These are phyloP conservation scores for Carposina sasakii DNA, from an alignment of 1,140 invertebrate species.

Conservation along the genomic window DNA sequence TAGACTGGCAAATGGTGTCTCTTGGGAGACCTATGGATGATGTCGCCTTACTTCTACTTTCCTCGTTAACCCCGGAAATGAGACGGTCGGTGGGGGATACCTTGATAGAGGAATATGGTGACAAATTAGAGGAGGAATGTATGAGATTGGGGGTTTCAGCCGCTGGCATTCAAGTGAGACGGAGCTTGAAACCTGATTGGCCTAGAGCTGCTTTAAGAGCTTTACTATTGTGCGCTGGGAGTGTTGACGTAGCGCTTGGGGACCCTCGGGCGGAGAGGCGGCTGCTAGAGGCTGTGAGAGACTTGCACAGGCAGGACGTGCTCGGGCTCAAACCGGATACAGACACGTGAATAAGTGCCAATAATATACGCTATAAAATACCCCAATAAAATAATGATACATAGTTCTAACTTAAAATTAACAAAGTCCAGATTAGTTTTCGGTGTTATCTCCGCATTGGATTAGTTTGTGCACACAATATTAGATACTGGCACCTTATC, in stretches of 20 bases:
- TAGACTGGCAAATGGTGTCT: conserved; percentile 90
- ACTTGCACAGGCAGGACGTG: conserved; percentile 55
- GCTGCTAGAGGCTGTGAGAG: conserved; percentile 63
- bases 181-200: conserved; percentile 77
- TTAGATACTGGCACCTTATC: too few species aligned
- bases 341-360: conserved; percentile 36
- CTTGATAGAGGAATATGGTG: conserved; percentile 81
- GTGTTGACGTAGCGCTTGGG: conserved; percentile 82
- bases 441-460: too few species aligned
- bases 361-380: too few species aligned
- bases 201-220: conserved; percentile 81
- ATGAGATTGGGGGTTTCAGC: conserved; percentile 75
- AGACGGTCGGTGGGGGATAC: conserved; percentile 75
- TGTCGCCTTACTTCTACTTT: conserved; percentile 83
- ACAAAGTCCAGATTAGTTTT: too few species aligned
- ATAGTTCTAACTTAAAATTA: too few species aligned
- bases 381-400: too few species aligned
- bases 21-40: conserved; percentile 81
- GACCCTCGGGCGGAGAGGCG: conserved; percentile 77
- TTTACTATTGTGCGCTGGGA: conserved; percentile 83
- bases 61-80: conserved; percentile 81
- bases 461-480: too few species aligned
- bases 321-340: conserved; percentile 54
- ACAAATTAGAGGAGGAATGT: conserved; percentile 74
- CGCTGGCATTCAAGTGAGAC: conserved; percentile 73